A percentile compares a stretch with the other conserved stretches of the same genome.
Evolutionary conservation across 2,797 vertebrate species (phyloP).

Genomic region (Leptatherina wallacei): DNA sequence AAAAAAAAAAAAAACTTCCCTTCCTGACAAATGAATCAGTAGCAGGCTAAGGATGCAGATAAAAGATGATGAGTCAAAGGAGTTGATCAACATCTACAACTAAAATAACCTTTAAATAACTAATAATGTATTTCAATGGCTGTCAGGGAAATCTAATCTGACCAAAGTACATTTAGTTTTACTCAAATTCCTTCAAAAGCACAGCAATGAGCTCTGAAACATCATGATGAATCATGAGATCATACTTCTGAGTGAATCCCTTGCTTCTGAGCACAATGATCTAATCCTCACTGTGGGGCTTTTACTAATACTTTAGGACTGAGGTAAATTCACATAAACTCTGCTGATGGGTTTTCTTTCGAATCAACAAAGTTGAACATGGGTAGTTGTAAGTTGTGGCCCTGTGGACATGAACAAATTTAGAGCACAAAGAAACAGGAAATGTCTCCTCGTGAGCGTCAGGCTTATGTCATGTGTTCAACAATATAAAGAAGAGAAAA

Average conservation of each 20-base stretch:
- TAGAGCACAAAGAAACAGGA: slow-evolving; percentile 9
- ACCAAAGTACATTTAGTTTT: not conserved
- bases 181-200: not conserved
- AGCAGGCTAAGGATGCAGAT: not conserved
- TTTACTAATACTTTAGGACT: slow-evolving; percentile 42
- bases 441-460: slow-evolving; percentile 22
- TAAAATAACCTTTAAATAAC: not conserved
- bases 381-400: slow-evolving; percentile 1
- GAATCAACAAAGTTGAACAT: not conserved
- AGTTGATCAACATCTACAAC: not conserved
- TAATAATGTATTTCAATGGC: not conserved
- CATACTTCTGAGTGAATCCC: slow-evolving; percentile 46
- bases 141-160: not conserved
- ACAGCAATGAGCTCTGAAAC: slow-evolving; percentile 12
- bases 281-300: slow-evolving; percentile 53
- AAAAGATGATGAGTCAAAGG: not conserved
- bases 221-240: slow-evolving; percentile 50
- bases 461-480: slow-evolving; percentile 13
- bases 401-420: slow-evolving; percentile 3
- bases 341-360: slow-evolving; percentile 31
- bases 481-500: slow-evolving; percentile 18
- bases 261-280: slow-evolving; percentile 51
- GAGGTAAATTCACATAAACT: slow-evolving; percentile 38
- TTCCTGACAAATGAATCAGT: not conserved
- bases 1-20: too few species aligned